Base-by-base conservation (phyloP, 2,888 invertebrate genomes). In the Timema cristinae region DNA sequence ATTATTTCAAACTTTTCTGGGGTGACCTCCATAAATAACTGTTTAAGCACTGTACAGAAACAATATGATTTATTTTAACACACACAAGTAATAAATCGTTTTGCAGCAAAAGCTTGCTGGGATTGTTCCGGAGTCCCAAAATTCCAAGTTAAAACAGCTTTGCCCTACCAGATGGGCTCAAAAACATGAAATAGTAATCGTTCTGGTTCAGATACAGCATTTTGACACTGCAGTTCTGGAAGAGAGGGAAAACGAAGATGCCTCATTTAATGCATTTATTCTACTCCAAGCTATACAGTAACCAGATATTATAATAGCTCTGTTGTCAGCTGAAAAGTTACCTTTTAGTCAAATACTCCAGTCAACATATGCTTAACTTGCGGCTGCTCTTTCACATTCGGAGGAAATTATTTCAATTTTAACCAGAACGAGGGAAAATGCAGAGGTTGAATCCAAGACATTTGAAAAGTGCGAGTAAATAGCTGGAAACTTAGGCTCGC, bases 311-410 rank as follows among this genome's bases (percentile, higher is more conserved):
- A 56, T 4, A 56, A 7, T 56, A 56, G 56, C 56, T 56, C 16
- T 56, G 56, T 56, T 56, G 56, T 56, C 56, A 56, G 13, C 56
- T 15, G 56, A 56, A 56, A 56, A 56, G 6, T 10, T 56, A 16
- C 56, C 56, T 8, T 16, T 10, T n/a, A 7, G 56, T 16, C n/a
- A 56, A 56, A 56, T 6, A 56, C 56, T 56, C 9, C 56, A 56
- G 9, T n/a, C 56, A 56, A 56, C 56, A 56, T 5, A 56, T 56
- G n/a, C 56, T 56, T 5, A 56, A n/a, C 56, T 11, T 56, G 56
- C 8, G 16, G n/a, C 56, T 56, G 56, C 56, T 56, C 6, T 56
- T n/a, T 56, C 56, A 15, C 16, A 7, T 56, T n/a, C 56, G 16
- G 13, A 56, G n/a, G 8, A 11, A 8, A 56, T 56, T 15, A 56